Conservation (phyloP, 2,113 vertebrate genomes). For the Triplophysa siluroides region DNA sequence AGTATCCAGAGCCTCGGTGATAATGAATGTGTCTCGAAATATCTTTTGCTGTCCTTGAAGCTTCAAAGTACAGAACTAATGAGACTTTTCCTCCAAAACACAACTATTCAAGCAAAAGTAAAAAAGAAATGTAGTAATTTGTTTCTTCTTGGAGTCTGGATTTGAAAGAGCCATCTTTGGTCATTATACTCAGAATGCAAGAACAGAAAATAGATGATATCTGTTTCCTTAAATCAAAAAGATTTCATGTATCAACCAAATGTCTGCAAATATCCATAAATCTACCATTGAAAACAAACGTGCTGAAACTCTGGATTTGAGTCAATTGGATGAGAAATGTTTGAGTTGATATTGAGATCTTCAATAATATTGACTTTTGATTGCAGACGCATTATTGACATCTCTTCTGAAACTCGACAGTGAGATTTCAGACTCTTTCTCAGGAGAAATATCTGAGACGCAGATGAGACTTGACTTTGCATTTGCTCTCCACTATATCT, state of each 20-base stretch:
- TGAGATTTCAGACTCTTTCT: too few species aligned
- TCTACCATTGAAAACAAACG: too few species aligned
- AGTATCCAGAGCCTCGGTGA: background rate
- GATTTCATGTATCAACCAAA: background rate
- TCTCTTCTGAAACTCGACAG: too few species aligned
- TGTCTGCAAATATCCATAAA: background rate
- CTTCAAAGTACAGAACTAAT: constrained; percentile 24
- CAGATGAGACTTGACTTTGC: too few species aligned
- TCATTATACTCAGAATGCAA: background rate
- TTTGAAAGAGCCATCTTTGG: background rate
- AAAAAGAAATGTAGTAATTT: background rate
- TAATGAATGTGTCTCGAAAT: background rate
- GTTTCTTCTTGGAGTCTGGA: background rate
- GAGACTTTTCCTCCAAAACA: constrained; percentile 5
- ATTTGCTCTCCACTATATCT: too few species aligned
- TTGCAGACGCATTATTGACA: too few species aligned
- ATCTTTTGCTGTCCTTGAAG: constrained; percentile 16
- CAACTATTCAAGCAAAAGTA: background rate
- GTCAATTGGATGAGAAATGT: too few species aligned
- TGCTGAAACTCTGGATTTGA: too few species aligned
- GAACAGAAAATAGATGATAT: background rate
- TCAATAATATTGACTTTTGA: too few species aligned
- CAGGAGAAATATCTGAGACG: too few species aligned
- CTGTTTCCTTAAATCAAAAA: background rate
- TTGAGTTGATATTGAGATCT: too few species aligned